Percentiles rank a stretch among this genome's conserved stretches.
Conservation (phyloP, 2,113 vertebrate species). For the Phyllopteryx taeniolatus region DNA sequence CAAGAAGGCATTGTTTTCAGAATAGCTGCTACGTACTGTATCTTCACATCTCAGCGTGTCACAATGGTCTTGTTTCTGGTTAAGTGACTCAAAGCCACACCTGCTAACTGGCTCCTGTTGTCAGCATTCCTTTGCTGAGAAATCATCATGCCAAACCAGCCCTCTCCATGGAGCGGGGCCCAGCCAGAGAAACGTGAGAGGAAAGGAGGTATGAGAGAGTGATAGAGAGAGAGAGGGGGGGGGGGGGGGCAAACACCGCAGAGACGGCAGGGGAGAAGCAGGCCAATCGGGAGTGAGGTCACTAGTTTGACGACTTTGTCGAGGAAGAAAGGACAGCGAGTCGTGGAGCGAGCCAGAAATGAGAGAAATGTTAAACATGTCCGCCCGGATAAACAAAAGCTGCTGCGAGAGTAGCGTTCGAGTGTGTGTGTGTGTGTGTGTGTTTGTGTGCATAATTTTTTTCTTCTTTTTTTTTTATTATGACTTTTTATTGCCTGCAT, state of each 20-base stretch:
- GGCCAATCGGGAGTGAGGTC: constrained; percentile 69
- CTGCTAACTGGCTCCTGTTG: constrained; percentile 78
- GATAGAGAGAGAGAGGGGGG: constrained; percentile 5
- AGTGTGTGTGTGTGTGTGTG: neutral
- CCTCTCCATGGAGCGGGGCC: constrained; percentile 77
- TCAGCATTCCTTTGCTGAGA: constrained; percentile 78
- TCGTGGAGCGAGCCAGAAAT: constrained; percentile 31
- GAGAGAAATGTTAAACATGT: constrained; percentile 40
- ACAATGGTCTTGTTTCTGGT: constrained; percentile 75
- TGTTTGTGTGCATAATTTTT: neutral
- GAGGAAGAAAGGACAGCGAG: constrained; percentile 55
- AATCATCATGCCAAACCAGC: constrained; percentile 74
- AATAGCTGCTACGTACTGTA: neutral
- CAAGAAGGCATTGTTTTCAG: neutral
- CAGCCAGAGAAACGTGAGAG: constrained; percentile 45
- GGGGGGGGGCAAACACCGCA: constrained; percentile 51
- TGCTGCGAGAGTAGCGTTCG: neutral
- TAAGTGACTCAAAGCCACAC: constrained; percentile 79
- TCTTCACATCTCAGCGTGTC: constrained; percentile 49
- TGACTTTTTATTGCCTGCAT: neutral
- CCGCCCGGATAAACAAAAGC: constrained; percentile 20
- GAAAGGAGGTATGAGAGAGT: constrained; percentile 15
- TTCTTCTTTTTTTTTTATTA: neutral
- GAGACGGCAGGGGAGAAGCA: constrained; percentile 36
- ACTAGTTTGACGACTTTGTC: constrained; percentile 71